Conservation (phyloP, 2,113 vertebrate genomes). For the Gopherus flavomarginatus region DNA sequence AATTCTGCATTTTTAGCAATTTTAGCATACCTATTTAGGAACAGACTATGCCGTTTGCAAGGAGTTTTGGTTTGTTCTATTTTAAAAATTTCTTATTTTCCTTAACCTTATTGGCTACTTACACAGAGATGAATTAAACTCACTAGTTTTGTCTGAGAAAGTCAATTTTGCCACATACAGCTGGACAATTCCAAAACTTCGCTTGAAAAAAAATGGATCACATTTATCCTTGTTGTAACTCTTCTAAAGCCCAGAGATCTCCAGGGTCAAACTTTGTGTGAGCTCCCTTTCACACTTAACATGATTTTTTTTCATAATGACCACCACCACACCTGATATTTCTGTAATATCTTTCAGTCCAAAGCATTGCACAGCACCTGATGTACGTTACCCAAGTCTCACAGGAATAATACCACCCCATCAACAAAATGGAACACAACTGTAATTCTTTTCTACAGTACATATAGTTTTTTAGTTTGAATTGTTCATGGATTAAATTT, state of each 20-base stretch:
- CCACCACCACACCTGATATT: not conserved
- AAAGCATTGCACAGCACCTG: not conserved
- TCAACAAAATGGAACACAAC: slow-evolving; percentile 26
- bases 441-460: slow-evolving; percentile 28
- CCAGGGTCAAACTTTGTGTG: not conserved
- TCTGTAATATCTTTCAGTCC: slow-evolving; percentile 15
- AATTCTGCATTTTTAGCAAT: not conserved
- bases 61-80: slow-evolving; percentile 28
- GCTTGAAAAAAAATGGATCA: slow-evolving; percentile 13
- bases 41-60: slow-evolving; percentile 38
- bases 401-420: not conserved
- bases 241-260: not conserved
- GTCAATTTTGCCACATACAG: not conserved
- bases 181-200: not conserved
- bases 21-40: not conserved
- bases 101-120: not conserved
- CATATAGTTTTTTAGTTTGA: slow-evolving; percentile 51
- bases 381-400: slow-evolving; percentile 13
- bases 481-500: slow-evolving; percentile 25
- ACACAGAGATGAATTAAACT: not conserved
- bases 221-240: not conserved
- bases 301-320: not conserved
- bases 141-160: not conserved
- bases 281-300: slow-evolving; percentile 6
- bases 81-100: slow-evolving; percentile 5